phyloP scores from a whole-genome alignment of 2,888 invertebrate genomes.

The Gymnocheta viridis region DNA sequence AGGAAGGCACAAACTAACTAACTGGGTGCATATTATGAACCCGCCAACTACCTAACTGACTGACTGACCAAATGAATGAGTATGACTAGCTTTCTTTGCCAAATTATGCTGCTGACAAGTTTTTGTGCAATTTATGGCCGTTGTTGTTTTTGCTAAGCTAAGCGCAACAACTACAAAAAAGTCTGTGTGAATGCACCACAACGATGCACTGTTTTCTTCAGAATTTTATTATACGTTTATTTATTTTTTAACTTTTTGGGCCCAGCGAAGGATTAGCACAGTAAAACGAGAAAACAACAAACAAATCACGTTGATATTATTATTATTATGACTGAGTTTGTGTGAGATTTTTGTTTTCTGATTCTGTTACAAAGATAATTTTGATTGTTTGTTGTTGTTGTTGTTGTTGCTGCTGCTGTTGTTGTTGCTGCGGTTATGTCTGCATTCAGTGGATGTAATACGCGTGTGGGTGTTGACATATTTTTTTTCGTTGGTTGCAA shows the following conservation, averaged over 20 bases:
- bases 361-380: conserved; percentile 47
- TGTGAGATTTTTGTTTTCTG: conserved; percentile 39
- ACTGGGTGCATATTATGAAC: conserved; percentile 52
- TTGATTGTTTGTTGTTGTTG: too few species aligned
- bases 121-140: conserved; percentile 70
- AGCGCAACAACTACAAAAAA: conserved; percentile 37
- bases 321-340: conserved; percentile 28
- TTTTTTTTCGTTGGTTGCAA: conserved; percentile 44
- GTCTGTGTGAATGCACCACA: conserved; percentile 47
- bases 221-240: conserved; percentile 42
- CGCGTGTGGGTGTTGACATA: conserved; percentile 72
- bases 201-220: conserved; percentile 41
- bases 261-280: conserved; percentile 32
- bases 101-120: conserved; percentile 72
- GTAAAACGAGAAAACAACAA: conserved; percentile 21
- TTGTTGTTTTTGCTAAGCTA: conserved; percentile 63
- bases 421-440: conserved; percentile 12
- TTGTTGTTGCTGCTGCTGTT: neutral
- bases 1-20: conserved; percentile 50
- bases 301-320: conserved; percentile 46
- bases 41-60: conserved; percentile 5
- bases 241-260: conserved; percentile 30
- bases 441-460: conserved; percentile 35
- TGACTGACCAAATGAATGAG: conserved; percentile 14
- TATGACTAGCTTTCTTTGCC: conserved; percentile 52